Conservation (phyloP, 2,888 invertebrate species). For the Muscina levida region DNA sequence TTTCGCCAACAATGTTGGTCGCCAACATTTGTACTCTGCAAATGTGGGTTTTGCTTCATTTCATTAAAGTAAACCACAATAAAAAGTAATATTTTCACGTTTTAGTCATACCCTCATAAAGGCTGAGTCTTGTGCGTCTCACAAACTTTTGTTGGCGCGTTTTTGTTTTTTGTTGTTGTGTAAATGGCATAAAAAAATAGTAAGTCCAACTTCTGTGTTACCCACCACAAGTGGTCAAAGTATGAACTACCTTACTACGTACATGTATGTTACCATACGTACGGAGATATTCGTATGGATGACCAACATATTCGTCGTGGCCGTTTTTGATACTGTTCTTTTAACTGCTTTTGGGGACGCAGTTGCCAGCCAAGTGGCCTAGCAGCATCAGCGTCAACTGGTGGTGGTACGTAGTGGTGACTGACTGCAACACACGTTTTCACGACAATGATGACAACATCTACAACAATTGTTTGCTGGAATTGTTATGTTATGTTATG, state of each 20-base stretch:
- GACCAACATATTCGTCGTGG: background rate
- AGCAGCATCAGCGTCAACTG: slow-evolving; percentile 36
- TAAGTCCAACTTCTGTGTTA: slow-evolving; percentile 58
- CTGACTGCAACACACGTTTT: slow-evolving; percentile 75
- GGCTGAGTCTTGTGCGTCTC: background rate
- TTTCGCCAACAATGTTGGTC: slow-evolving; percentile 4
- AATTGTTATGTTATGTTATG: slow-evolving; percentile 49
- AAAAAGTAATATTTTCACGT: slow-evolving; percentile 51
- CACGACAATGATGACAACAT: slow-evolving; percentile 74
- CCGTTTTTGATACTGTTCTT: slow-evolving; percentile 32
- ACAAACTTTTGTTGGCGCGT: background rate
- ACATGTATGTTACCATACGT: slow-evolving; percentile 17
- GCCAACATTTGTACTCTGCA: slow-evolving; percentile 27
- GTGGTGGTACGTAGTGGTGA: slow-evolving; percentile 68
- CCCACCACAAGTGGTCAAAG: slow-evolving; percentile 43
- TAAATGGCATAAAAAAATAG: background rate
- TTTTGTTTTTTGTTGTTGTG: background rate
- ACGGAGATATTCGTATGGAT: background rate
- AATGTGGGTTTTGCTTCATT: slow-evolving; percentile 33
- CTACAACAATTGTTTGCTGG: slow-evolving; percentile 68
- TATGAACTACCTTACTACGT: no score
- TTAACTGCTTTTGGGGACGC: slow-evolving; percentile 14
- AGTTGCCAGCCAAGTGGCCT: slow-evolving; percentile 62
- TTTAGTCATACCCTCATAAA: slow-evolving; percentile 42
- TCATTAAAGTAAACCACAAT: slow-evolving; percentile 35